phyloP scores from a whole-genome alignment of 2,797 vertebrate genomes.

The Eidolon dupreanum region DNA sequence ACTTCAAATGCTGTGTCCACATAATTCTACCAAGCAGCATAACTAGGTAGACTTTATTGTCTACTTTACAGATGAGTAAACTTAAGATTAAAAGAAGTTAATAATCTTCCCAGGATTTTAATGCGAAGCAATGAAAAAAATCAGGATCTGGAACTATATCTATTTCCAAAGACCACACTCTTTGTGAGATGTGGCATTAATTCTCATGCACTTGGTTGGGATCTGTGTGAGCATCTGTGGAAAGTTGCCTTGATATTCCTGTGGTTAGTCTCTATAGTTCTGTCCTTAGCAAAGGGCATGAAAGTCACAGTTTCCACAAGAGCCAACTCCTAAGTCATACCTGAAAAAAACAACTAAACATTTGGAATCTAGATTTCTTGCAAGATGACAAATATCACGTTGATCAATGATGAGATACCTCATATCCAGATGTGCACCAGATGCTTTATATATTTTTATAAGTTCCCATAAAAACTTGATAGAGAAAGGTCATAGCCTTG shows the following conservation, averaged over 20 bases:
- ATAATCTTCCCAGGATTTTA: neutral
- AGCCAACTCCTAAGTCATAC: neutral
- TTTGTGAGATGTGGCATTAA: neutral
- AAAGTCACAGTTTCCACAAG: neutral
- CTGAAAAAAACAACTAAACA: neutral
- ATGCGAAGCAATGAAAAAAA: neutral
- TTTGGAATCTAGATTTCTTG: neutral
- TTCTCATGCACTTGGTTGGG: neutral
- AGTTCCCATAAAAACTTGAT: neutral
- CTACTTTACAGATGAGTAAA: neutral
- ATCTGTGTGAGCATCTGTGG: neutral
- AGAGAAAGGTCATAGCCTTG: neutral
- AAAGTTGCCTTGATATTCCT: neutral
- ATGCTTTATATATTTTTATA: neutral
- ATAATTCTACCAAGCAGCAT: neutral
- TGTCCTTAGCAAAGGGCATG: neutral
- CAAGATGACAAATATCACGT: neutral
- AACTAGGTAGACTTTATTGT: neutral
- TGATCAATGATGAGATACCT: neutral
- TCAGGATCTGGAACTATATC: neutral
- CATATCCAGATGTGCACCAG: neutral
- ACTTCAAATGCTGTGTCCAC: neutral
- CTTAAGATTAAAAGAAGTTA: slow-evolving; percentile 21
- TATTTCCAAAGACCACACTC: neutral
- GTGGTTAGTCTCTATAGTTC: neutral